A percentile compares a stretch with the other conserved stretches of the same genome.
phyloP scores from a whole-genome alignment of 2,888 invertebrate species.

The Tachystola acroxantha region DNA sequence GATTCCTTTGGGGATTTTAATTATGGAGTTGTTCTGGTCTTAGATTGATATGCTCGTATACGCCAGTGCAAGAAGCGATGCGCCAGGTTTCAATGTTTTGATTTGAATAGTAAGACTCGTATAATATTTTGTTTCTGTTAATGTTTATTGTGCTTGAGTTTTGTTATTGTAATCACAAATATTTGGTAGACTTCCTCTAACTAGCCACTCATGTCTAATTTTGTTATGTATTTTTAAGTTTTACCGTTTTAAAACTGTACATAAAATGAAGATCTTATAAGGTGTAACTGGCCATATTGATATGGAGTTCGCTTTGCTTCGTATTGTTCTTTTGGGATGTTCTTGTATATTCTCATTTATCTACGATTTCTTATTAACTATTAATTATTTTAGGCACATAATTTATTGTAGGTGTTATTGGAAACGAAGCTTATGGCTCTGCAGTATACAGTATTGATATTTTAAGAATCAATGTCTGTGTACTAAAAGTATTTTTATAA shows the following conservation, averaged over 20 bases:
- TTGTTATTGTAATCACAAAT: conserved; percentile 67
- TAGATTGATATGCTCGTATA: too few species aligned
- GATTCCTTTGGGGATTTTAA: too few species aligned
- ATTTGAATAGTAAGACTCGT: conserved; percentile 36
- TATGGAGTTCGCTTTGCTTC: conserved; percentile 22
- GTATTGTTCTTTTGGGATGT: conserved; percentile 1
- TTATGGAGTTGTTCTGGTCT: too few species aligned
- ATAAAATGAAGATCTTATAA: conserved; percentile 62
- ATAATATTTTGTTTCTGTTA: conserved; percentile 62
- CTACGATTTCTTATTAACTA: too few species aligned
- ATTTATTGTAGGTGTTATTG: too few species aligned
- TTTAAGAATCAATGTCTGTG: too few species aligned
- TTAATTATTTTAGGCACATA: too few species aligned
- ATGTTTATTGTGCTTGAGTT: conserved; percentile 66
- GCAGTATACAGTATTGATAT: too few species aligned
- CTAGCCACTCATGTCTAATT: conserved; percentile 63
- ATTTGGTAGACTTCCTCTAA: conserved; percentile 59
- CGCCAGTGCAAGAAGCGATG: too few species aligned
- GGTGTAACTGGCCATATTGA: conserved; percentile 45
- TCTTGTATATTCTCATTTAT: too few species aligned
- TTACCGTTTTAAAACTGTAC: conserved; percentile 62
- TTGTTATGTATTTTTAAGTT: conserved; percentile 77
- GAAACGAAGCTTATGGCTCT: too few species aligned
- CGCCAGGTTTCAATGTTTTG: conserved; percentile 16
- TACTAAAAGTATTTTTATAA: too few species aligned